Evolutionary conservation across 2,888 invertebrate genomes (phyloP).

Genomic region (Acanthosepion esculentum): DNA sequence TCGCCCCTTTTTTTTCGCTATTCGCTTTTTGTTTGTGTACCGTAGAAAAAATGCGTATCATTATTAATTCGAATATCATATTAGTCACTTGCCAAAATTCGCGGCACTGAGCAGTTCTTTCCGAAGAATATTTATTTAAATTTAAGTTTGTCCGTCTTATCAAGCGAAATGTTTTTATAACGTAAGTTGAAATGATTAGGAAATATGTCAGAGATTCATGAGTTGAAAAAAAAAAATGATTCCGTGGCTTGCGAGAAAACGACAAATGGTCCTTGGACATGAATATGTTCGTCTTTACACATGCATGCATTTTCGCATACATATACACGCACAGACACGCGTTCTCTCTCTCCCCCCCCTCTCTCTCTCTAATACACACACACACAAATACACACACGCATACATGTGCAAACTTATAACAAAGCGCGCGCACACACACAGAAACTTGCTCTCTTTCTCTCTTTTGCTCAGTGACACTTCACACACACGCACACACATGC

Average conservation of each 20-base stretch:
- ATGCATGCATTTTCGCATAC: neutral
- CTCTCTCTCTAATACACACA: too few relatives aligned
- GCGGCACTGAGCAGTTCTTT: neutral
- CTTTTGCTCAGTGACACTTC: too few relatives aligned
- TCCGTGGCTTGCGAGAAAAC: neutral
- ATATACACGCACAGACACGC: too few relatives aligned
- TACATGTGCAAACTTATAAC: too few relatives aligned
- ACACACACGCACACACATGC: too few relatives aligned
- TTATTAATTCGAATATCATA: slow-evolving; percentile 22
- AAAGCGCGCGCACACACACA: too few relatives aligned
- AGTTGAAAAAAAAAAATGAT: neutral
- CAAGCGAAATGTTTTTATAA: neutral
- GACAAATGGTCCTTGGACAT: neutral
- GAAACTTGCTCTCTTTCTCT: too few relatives aligned
- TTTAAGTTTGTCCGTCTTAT: neutral
- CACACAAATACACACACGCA: too few relatives aligned
- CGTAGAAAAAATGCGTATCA: neutral
- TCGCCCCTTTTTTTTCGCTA: neutral
- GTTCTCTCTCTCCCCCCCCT: too few relatives aligned
- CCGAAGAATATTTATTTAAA: neutral
- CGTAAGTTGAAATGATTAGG: neutral
- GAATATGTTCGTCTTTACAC: neutral
- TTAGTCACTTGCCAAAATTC: neutral
- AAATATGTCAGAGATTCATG: neutral
- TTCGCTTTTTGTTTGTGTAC: neutral